Percentiles rank a stretch among this genome's conserved stretches.
These are phyloP conservation scores for Dipodomys spectabilis DNA, from an alignment of 2,113 vertebrate genomes.

Conservation along the genomic window DNA sequence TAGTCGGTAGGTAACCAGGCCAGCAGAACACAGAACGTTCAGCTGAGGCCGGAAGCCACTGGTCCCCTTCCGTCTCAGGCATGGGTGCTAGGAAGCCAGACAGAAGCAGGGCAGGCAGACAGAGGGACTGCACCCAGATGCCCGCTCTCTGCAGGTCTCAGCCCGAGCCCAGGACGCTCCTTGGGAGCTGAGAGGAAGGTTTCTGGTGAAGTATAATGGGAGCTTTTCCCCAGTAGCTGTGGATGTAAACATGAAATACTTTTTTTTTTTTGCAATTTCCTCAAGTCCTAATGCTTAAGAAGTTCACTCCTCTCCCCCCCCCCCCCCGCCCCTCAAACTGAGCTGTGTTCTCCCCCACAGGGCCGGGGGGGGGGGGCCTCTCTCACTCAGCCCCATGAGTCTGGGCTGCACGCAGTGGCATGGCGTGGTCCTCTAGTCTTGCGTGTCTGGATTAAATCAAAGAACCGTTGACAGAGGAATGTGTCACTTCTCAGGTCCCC, in stretches of 20 bases:
- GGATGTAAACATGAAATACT: not conserved
- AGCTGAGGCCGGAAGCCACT: not conserved
- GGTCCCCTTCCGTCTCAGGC: not conserved
- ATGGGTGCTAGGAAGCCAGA: not conserved
- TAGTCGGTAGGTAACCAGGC: too few species aligned
- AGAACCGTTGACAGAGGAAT: slow-evolving; percentile 10
- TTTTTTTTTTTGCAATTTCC: not conserved
- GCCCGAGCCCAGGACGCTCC: not conserved
- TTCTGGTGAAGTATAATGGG: not conserved
- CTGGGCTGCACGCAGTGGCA: not conserved
- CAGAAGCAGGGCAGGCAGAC: not conserved
- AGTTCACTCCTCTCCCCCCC: not conserved
- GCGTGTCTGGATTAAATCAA: not conserved
- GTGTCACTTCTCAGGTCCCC: slow-evolving; percentile 3
- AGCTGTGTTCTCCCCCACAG: too few species aligned
- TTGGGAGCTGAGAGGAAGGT: not conserved
- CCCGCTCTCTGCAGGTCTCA: not conserved
- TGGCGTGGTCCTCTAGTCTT: not conserved
- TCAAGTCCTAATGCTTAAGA: not conserved
- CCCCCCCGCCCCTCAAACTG: not conserved
- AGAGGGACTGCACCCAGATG: not conserved
- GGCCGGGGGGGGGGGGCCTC: too few species aligned
- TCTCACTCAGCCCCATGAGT: not conserved
- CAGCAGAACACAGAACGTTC: not conserved
- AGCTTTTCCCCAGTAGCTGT: not conserved